Evolutionary conservation across 2,797 vertebrate genomes (phyloP).

Genomic region (Pelochelys cantorii): DNA sequence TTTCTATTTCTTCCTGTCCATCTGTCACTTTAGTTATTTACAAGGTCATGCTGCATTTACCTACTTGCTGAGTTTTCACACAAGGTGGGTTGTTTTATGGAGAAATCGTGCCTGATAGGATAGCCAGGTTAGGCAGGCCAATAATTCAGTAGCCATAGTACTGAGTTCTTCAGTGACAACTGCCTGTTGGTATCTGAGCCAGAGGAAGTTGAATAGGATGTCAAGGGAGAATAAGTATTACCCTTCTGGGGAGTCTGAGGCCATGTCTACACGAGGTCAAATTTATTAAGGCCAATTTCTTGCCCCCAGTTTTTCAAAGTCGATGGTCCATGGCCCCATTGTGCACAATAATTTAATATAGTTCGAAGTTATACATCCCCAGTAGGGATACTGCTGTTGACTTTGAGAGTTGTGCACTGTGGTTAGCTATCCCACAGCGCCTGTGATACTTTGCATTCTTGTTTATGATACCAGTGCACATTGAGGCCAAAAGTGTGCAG

Average conservation of each 20-base stretch:
- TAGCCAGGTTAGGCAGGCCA: constrained; percentile 18
- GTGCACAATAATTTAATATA: too few relatives aligned
- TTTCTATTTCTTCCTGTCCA: constrained; percentile 23
- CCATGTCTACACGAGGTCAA: too few relatives aligned
- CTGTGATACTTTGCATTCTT: too few relatives aligned
- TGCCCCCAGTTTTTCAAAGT: too few relatives aligned
- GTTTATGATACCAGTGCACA: too few relatives aligned
- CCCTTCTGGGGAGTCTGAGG: neutral
- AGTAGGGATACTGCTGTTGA: too few relatives aligned
- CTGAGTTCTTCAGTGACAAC: constrained; percentile 27
- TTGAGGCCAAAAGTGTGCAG: too few relatives aligned
- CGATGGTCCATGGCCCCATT: too few relatives aligned
- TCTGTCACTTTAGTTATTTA: constrained; percentile 32
- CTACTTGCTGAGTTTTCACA: constrained; percentile 49
- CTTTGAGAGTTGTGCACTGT: too few relatives aligned
- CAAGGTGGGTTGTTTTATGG: constrained; percentile 6
- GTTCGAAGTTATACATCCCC: too few relatives aligned
- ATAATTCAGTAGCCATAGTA: constrained; percentile 24
- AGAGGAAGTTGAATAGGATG: constrained; percentile 35
- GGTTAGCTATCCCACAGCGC: too few relatives aligned
- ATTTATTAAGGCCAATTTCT: too few relatives aligned
- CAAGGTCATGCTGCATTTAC: constrained; percentile 5
- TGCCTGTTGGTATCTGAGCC: constrained; percentile 29
- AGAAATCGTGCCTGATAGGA: neutral
- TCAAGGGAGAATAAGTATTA: constrained; percentile 6